These are phyloP conservation scores for Ecliptopera silaceata DNA, from an alignment of 2,888 invertebrate genomes.

Conservation along the genomic window DNA sequence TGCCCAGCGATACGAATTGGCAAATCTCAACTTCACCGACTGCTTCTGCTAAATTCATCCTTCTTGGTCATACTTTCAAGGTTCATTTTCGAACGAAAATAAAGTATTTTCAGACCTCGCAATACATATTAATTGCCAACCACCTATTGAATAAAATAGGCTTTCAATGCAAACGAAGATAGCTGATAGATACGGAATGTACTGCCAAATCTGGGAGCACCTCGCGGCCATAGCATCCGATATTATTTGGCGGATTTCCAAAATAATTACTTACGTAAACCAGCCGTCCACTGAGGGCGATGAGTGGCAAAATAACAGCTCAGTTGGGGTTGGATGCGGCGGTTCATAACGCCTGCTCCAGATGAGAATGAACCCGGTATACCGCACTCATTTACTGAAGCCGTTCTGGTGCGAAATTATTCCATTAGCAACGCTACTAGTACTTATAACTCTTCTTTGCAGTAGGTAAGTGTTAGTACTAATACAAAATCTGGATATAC, in stretches of 20 bases:
- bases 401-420: too few relatives aligned
- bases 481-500: too few relatives aligned
- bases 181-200: conserved; percentile 44
- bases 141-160: conserved; percentile 36
- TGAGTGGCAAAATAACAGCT: conserved; percentile 25
- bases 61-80: too few relatives aligned
- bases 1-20: too few relatives aligned
- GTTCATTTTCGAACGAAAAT: too few relatives aligned
- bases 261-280: conserved; percentile 79
- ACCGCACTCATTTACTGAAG: too few relatives aligned
- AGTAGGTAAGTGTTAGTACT: too few relatives aligned
- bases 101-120: neutral
- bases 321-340: conserved; percentile 38
- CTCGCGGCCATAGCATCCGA: conserved; percentile 54
- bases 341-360: neutral
- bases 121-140: conserved; percentile 22
- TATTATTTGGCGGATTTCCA: conserved; percentile 75
- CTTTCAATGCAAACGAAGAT: conserved; percentile 49
- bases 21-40: neutral
- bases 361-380: neutral
- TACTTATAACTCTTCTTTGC: too few relatives aligned
- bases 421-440: too few relatives aligned
- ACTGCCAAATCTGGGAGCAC: conserved; percentile 65
- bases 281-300: conserved; percentile 49
- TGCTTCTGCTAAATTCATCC: too few relatives aligned